phyloP scores from a whole-genome alignment of 2,113 vertebrate genomes.

The Dolichotis patagonum region DNA sequence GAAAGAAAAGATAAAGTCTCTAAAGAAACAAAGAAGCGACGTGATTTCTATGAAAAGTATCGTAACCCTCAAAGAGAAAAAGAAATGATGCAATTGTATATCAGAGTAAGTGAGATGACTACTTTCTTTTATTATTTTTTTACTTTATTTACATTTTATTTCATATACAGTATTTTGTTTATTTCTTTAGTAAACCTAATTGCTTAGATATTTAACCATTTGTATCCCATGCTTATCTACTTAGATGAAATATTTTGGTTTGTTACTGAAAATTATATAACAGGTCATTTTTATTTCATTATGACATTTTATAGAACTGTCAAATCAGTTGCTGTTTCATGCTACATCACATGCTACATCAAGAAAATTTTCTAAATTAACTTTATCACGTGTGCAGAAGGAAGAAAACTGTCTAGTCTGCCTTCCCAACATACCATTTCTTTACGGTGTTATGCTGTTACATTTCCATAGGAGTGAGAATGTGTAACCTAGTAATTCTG shows the following conservation, averaged over 20 bases:
- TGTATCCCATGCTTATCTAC: neutral
- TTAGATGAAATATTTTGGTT: neutral
- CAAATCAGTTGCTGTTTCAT: constrained; percentile 55
- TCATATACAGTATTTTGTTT: constrained; percentile 23
- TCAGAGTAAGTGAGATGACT: constrained; percentile 90
- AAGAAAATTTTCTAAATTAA: constrained; percentile 52
- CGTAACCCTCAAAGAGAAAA: constrained; percentile 97
- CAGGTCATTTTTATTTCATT: constrained; percentile 72
- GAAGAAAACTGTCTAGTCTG: constrained; percentile 51
- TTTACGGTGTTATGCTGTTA: constrained; percentile 55
- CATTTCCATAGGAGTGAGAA: neutral
- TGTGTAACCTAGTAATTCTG: constrained; percentile 51
- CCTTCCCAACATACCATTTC: neutral
- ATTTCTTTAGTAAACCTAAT: constrained; percentile 12
- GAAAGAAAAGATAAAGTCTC: constrained; percentile 93
- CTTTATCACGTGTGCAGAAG: constrained; percentile 51
- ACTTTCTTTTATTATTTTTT: constrained; percentile 61
- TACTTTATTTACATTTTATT: neutral
- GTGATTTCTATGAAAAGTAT: constrained; percentile 97
- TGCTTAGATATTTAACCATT: constrained; percentile 2
- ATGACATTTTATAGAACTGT: constrained; percentile 73
- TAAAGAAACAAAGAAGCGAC: constrained; percentile 94
- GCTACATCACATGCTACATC: constrained; percentile 51
- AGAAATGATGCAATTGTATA: constrained; percentile 93
- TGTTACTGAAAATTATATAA: constrained; percentile 69